phyloP scores from a whole-genome alignment of 2,113 vertebrate genomes.

The Piaya cayana region DNA sequence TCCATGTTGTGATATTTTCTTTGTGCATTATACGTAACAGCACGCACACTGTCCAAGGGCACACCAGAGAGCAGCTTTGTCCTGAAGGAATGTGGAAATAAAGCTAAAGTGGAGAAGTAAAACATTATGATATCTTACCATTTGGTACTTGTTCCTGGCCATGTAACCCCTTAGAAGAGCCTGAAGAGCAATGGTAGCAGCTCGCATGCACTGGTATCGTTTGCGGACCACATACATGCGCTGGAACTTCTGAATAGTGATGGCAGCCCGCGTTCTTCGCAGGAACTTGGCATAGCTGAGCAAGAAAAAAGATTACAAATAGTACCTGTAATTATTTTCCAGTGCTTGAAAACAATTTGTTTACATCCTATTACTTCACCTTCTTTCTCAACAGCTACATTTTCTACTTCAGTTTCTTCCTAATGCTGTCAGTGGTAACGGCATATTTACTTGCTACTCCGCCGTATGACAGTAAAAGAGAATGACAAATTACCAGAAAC shows the following conservation, averaged over 20 bases:
- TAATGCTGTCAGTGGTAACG: not conserved
- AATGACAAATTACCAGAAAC: not conserved
- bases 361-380: not conserved
- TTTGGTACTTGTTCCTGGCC: conserved; percentile 87
- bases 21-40: not conserved
- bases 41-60: rapidly evolving
- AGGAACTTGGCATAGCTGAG: conserved; percentile 88
- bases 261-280: conserved; percentile 88
- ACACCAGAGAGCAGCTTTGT: not conserved
- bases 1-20: not conserved
- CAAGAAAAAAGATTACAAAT: not conserved
- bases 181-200: conserved; percentile 87
- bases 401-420: not conserved
- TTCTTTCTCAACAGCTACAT: not conserved
- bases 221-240: conserved; percentile 86
- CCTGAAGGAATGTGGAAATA: not conserved
- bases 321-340: not conserved
- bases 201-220: conserved; percentile 81
- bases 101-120: not conserved
- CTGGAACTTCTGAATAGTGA: conserved; percentile 91
- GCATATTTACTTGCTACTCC: not conserved
- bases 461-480: not conserved
- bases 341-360: not conserved
- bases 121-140: conserved; percentile 72
- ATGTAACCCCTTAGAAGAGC: conserved; percentile 88